A percentile compares a stretch with the other conserved stretches of the same genome.
Evolutionary conservation across 2,113 vertebrate species (phyloP).

Genomic region (Phaethornis superciliosus): DNA sequence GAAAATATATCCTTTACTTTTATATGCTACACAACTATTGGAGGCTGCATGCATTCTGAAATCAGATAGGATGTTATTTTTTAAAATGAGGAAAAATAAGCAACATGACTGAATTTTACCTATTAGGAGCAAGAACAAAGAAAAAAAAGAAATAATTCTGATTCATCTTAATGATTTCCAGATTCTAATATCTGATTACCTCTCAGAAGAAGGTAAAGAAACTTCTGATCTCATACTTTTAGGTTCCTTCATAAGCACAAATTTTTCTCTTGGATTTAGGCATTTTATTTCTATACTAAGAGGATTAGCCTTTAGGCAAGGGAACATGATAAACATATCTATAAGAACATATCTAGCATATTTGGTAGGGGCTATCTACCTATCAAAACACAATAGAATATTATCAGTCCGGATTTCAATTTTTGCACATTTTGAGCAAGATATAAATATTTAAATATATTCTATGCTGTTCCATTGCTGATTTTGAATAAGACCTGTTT

Average conservation of each 20-base stretch:
- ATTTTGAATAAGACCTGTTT: not conserved
- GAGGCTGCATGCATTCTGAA: not conserved
- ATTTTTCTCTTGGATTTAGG: not conserved
- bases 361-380: not conserved
- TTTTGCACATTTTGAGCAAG: not conserved
- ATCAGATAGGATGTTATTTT: not conserved
- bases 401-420: not conserved
- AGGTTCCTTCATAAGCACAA: not conserved
- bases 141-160: not conserved
- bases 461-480: not conserved
- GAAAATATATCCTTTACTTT: not conserved
- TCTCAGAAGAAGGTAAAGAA: not conserved
- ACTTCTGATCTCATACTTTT: not conserved
- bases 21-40: not conserved
- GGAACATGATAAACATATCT: not conserved
- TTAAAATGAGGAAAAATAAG: not conserved
- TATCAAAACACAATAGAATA: not conserved
- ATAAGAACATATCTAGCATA: not conserved
- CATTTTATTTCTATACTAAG: not conserved
- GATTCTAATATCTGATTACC: not conserved
- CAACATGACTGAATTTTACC: not conserved
- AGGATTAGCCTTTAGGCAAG: not conserved
- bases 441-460: not conserved
- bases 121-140: not conserved
- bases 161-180: not conserved